A percentile compares a stretch with the other conserved stretches of the same genome.
phyloP scores from a whole-genome alignment of 37 sponge, comb jelly and placozoan genomes.

The Beroe forskalii region DNA sequence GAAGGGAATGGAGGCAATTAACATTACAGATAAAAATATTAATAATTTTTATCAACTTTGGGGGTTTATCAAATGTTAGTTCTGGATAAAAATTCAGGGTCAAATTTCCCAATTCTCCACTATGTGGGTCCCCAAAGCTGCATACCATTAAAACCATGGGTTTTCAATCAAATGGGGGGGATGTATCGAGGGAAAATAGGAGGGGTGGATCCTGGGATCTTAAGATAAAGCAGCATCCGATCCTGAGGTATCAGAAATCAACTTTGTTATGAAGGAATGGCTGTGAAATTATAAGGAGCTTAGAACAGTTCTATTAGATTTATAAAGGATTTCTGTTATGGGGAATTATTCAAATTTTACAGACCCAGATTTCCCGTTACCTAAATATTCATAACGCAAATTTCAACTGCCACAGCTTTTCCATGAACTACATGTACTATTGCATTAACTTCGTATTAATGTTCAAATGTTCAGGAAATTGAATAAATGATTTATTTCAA shows the following conservation, averaged over 20 bases:
- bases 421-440: too few relatives aligned
- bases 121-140: background rate
- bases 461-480: too few relatives aligned
- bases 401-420: too few relatives aligned
- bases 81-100: background rate
- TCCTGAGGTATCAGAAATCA: background rate
- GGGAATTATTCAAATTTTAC: too few relatives aligned
- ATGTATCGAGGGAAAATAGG: background rate
- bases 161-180: background rate
- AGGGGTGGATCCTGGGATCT: background rate
- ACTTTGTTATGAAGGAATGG: background rate
- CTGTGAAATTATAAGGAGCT: background rate
- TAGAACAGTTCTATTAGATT: background rate
- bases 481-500: too few relatives aligned
- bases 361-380: too few relatives aligned
- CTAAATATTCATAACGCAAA: too few relatives aligned
- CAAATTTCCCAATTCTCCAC: background rate
- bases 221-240: constrained; percentile 3
- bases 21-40: too few relatives aligned
- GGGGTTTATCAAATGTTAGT: too few relatives aligned
- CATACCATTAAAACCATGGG: background rate
- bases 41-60: too few relatives aligned
- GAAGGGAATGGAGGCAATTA: too few relatives aligned
- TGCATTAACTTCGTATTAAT: too few relatives aligned
- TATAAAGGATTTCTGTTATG: background rate